Conservation (phyloP, 2,888 invertebrate genomes). For the Plebejus melissa region DNA sequence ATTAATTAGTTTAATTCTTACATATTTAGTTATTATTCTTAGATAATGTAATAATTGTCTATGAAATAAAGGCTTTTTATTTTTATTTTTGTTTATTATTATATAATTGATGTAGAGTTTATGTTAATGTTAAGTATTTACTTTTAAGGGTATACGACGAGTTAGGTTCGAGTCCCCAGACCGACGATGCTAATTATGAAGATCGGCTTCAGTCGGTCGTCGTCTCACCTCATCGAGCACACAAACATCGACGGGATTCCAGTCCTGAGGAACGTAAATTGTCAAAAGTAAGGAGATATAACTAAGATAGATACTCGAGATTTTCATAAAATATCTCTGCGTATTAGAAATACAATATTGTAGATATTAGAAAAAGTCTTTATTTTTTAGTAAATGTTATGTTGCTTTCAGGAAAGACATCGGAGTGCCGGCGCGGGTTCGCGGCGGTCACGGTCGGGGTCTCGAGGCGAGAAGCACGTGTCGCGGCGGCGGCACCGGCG, state of each 20-base stretch:
- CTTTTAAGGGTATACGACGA: constrained; percentile 66
- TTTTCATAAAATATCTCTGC: not conserved
- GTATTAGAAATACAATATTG: not conserved
- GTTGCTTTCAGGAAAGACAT: constrained; percentile 55
- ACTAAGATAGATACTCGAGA: too few species aligned
- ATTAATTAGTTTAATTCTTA: too few species aligned
- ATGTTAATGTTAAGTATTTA: constrained; percentile 13
- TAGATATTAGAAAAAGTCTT: too few species aligned
- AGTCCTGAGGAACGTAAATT: constrained; percentile 83
- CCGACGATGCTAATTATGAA: constrained; percentile 78
- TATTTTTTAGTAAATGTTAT: not conserved
- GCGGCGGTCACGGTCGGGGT: constrained; percentile 57
- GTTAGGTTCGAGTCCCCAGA: constrained; percentile 83
- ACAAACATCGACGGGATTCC: constrained; percentile 80
- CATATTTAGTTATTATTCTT: too few species aligned
- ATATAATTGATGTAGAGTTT: not conserved
- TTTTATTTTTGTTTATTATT: too few species aligned
- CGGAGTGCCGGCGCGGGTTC: constrained; percentile 51
- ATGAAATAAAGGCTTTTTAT: too few species aligned
- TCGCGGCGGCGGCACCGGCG: constrained; percentile 63
- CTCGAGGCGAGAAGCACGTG: constrained; percentile 54
- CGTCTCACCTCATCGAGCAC: constrained; percentile 67
- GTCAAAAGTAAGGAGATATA: constrained; percentile 52
- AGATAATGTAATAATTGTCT: too few species aligned
- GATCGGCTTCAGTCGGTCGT: constrained; percentile 77